Evolutionary conservation across 2,888 invertebrate species (phyloP).

Genomic region (Neuroscelio doddi): DNA sequence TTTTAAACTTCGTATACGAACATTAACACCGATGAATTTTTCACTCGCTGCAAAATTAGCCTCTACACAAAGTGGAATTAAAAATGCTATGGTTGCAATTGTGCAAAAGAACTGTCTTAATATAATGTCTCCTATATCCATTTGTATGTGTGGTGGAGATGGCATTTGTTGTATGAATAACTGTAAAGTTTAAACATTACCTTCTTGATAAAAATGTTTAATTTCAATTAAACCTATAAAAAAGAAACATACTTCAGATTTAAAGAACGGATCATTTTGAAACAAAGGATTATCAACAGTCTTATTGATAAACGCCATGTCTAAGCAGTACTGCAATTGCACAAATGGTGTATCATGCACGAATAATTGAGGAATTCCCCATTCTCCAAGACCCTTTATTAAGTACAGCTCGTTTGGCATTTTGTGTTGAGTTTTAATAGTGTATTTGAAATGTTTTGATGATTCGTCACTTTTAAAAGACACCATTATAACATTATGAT

Average conservation of each 20-base stretch:
- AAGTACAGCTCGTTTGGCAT: constrained; percentile 31
- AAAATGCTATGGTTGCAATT: constrained; percentile 60
- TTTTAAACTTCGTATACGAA: constrained; percentile 45
- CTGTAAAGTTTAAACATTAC: constrained; percentile 49
- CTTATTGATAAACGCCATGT: constrained; percentile 57
- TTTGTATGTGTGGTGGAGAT: constrained; percentile 60
- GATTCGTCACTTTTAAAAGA: constrained; percentile 53
- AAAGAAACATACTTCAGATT: constrained; percentile 1
- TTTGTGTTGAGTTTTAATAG: constrained; percentile 52
- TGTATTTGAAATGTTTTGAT: constrained; percentile 58
- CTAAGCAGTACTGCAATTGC: constrained; percentile 63
- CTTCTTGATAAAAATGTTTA: no score
- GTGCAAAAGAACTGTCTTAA: constrained; percentile 52
- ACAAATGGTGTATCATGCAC: constrained; percentile 48
- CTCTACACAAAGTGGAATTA: constrained; percentile 64
- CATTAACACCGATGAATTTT: constrained; percentile 67
- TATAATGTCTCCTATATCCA: constrained; percentile 48
- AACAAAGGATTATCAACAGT: constrained; percentile 30
- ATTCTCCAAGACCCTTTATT: constrained; percentile 4
- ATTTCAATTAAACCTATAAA: constrained; percentile 1
- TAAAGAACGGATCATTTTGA: constrained; percentile 7
- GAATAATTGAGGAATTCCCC: constrained; percentile 15
- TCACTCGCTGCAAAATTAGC: constrained; percentile 62
- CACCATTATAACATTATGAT: constrained; percentile 53
- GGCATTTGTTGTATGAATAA: constrained; percentile 66